Percentiles rank a stretch among this genome's conserved stretches.
phyloP scores from a whole-genome alignment of 2,888 invertebrate species.

The Agrypnus murinus region DNA sequence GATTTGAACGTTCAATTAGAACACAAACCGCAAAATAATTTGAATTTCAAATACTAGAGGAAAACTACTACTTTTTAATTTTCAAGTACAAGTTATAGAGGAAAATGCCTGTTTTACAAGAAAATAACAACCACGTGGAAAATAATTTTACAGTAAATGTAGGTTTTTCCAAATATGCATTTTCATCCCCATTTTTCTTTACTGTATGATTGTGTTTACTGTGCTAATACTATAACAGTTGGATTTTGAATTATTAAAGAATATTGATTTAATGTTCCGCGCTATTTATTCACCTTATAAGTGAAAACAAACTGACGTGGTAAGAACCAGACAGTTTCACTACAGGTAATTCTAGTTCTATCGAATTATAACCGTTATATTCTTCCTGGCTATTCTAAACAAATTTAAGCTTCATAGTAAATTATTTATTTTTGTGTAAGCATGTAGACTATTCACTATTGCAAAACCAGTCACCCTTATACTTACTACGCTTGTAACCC shows the following conservation, averaged over 20 bases:
- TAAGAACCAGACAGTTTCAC: neutral
- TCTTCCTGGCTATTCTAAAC: neutral
- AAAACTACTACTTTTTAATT: neutral
- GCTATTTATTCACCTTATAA: conserved; percentile 26
- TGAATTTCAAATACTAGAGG: neutral
- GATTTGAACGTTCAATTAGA: conserved; percentile 52
- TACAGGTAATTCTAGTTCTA: neutral
- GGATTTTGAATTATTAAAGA: conserved; percentile 31
- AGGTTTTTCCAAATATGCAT: neutral
- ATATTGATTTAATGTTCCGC: conserved; percentile 17
- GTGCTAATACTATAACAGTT: conserved; percentile 16
- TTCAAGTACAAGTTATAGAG: neutral
- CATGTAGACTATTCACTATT: neutral
- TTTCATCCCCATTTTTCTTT: conserved; percentile 12
- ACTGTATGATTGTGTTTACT: conserved; percentile 26
- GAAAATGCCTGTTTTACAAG: neutral
- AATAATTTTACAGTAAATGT: conserved; percentile 25
- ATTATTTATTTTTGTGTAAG: neutral
- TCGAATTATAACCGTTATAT: neutral
- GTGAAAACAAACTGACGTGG: conserved; percentile 16
- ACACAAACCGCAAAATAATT: conserved; percentile 42
- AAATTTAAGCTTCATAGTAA: neutral
- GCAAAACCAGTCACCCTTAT: neutral
- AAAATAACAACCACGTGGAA: neutral
- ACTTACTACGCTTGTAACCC: neutral